Conservation (phyloP, 2,888 invertebrate species). For the Barypeithes pellucidus region DNA sequence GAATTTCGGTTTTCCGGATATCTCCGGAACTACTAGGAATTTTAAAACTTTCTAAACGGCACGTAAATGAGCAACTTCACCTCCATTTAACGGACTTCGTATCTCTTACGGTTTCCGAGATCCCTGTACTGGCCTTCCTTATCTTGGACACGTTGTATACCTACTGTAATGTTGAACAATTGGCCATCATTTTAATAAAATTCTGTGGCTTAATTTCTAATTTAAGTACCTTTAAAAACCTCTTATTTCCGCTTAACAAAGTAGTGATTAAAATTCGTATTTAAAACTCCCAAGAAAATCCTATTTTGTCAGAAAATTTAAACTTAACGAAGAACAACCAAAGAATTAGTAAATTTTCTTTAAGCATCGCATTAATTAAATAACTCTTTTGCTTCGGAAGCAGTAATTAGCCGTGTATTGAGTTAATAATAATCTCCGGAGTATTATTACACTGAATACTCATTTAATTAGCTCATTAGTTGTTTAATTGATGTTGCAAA, state of each 20-base stretch:
- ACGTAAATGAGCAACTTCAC: no score
- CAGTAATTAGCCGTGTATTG: conserved; percentile 64
- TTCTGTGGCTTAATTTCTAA: conserved; percentile 10
- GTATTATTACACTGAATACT: conserved; percentile 71
- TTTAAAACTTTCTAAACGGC: no score
- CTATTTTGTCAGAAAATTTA: conserved; percentile 26
- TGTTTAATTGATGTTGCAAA: conserved; percentile 72
- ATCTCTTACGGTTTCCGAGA: no score
- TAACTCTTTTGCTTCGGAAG: conserved; percentile 62
- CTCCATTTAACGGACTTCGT: no score
- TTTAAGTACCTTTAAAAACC: background rate
- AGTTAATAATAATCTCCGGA: conserved; percentile 65
- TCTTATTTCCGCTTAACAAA: conserved; percentile 20
- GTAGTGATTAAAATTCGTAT: conserved; percentile 26
- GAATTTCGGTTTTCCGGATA: no score
- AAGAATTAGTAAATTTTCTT: conserved; percentile 43
- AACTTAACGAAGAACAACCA: conserved; percentile 32
- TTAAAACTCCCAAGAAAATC: conserved; percentile 26
- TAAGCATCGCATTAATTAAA: conserved; percentile 60
- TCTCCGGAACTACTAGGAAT: no score
- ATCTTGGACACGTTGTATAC: no score
- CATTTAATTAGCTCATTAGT: conserved; percentile 74
- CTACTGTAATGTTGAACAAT: background rate
- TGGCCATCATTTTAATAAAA: background rate
- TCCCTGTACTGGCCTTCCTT: no score